phyloP scores from a whole-genome alignment of 2,888 invertebrate genomes.

The Myathropa florea region DNA sequence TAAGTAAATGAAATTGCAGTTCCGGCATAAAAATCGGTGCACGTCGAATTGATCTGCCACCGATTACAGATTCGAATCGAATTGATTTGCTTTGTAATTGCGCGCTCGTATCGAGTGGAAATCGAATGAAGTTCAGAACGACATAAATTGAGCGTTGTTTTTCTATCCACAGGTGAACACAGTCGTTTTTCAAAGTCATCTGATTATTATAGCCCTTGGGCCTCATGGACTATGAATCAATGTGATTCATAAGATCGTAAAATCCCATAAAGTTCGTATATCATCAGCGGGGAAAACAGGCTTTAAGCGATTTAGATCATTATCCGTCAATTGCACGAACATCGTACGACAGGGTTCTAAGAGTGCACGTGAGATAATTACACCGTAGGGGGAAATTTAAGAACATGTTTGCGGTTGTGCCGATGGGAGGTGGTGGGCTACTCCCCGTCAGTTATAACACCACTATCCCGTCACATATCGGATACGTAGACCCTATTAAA shows the following conservation, averaged over 20 bases:
- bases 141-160: neutral
- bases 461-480: too few species aligned
- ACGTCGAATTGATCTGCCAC: neutral
- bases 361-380: neutral
- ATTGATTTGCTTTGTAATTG: neutral
- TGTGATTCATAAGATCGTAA: neutral
- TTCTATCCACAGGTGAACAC: neutral
- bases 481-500: neutral
- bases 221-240: conserved; percentile 5
- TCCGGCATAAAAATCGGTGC: neutral
- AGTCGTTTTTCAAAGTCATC: conserved; percentile 24
- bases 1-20: neutral
- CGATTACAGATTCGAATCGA: neutral
- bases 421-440: too few species aligned
- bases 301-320: neutral
- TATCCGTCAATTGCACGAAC: neutral
- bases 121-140: neutral
- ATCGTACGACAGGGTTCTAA: neutral
- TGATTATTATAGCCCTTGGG: neutral
- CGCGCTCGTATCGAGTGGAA: neutral
- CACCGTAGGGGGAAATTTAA: neutral
- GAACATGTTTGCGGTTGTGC: neutral
- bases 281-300: neutral
- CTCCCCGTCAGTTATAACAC: too few species aligned
- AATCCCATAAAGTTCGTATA: neutral